Percentiles rank a stretch among this genome's conserved stretches.
phyloP scores from a whole-genome alignment of 2,113 vertebrate species.

The Pholis gunnellus region DNA sequence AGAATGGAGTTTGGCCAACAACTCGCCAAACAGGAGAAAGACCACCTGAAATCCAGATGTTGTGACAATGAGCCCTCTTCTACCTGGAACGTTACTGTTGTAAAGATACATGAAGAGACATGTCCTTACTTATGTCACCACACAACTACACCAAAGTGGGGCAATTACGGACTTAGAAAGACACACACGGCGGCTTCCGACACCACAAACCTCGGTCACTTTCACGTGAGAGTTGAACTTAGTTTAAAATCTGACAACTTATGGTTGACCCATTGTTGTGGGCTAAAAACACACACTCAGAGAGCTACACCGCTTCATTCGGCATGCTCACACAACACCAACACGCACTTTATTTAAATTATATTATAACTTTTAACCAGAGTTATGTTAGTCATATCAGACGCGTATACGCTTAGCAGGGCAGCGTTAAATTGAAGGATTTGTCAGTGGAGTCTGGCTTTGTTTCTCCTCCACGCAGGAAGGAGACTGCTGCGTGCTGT shows the following conservation, averaged over 20 bases:
- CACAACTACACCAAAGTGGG: not conserved
- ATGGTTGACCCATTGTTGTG: not conserved
- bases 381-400: not conserved
- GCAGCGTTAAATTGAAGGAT: not conserved
- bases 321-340: not conserved
- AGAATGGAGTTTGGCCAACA: not conserved
- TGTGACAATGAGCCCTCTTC: not conserved
- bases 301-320: not conserved
- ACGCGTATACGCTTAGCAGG: not conserved
- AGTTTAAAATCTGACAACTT: not conserved
- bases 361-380: not conserved
- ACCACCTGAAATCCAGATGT: constrained; percentile 52
- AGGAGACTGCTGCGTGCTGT: not conserved
- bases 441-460: constrained; percentile 1
- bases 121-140: not conserved
- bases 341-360: not conserved
- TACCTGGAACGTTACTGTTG: not conserved
- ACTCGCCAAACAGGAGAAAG: not conserved
- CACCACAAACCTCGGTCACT: not conserved
- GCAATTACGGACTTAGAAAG: too few species aligned
- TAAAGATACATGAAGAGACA: too few species aligned
- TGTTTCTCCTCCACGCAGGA: not conserved
- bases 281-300: not conserved
- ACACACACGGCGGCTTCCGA: not conserved
- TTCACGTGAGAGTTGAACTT: constrained; percentile 30